Conservation (phyloP, 2,888 invertebrate genomes). For the Entomobrya multifasciata region DNA sequence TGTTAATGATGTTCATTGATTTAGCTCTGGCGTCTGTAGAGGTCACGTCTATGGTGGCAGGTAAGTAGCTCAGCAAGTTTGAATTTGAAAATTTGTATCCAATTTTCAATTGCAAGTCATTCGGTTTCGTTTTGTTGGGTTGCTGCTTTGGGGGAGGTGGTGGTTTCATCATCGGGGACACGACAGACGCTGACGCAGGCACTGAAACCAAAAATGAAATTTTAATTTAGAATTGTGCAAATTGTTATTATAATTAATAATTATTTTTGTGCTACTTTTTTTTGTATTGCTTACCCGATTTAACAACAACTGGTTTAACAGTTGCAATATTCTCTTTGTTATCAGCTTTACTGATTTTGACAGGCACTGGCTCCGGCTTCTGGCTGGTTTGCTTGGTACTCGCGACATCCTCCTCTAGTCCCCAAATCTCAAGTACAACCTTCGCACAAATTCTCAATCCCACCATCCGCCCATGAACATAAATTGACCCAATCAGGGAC, state of each 20-base stretch:
- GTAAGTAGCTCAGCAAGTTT: background rate
- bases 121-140: background rate
- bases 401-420: background rate
- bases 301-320: background rate
- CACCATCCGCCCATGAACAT: background rate
- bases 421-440: conserved; percentile 35
- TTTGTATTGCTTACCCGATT: background rate
- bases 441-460: conserved; percentile 1
- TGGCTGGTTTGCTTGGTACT: background rate
- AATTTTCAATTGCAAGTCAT: background rate
- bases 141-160: background rate
- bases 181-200: too few species aligned
- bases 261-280: too few species aligned
- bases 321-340: background rate
- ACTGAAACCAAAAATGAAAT: too few species aligned
- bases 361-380: background rate
- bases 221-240: too few species aligned
- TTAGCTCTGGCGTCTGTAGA: background rate
- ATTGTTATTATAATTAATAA: background rate
- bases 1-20: background rate
- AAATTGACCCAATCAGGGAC: conserved; percentile 23
- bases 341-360: too few species aligned
- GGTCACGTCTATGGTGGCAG: background rate
- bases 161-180: background rate
- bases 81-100: conserved; percentile 7